phyloP scores from a whole-genome alignment of 30 jellyfish, hydroid and myxozoan genomes.

The Chrysaora quinquecirrha region DNA sequence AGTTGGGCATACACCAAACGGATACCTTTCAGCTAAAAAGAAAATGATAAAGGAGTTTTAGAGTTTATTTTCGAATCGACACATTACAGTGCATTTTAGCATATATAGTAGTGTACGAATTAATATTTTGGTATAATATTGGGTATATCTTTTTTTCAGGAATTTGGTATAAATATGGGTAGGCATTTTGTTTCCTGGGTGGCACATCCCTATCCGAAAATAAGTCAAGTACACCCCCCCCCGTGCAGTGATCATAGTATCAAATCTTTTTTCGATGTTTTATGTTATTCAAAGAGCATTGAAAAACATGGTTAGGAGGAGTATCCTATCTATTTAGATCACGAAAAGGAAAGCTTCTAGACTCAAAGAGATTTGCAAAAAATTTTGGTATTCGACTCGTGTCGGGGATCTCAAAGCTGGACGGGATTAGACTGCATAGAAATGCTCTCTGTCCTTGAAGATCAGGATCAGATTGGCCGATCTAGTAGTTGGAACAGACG shows the following conservation, averaged over 20 bases:
- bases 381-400: neutral
- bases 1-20: conserved; percentile 57
- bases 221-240: no score
- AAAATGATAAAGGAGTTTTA: neutral
- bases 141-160: no score
- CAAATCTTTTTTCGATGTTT: neutral
- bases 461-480: neutral
- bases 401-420: neutral
- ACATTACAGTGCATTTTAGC: no score
- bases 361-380: neutral
- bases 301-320: no score
- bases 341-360: neutral
- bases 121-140: no score
- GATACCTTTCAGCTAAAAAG: conserved; percentile 30
- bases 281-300: neutral
- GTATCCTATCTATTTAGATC: no score
- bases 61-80: neutral
- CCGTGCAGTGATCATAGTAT: neutral
- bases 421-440: neutral
- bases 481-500: neutral
- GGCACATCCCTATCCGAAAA: no score
- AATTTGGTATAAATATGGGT: no score
- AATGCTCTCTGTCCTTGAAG: neutral
- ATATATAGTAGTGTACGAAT: no score
- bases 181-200: no score